Evolutionary conservation across 2,113 vertebrate genomes (phyloP).

Genomic region (Eclectus roratus): DNA sequence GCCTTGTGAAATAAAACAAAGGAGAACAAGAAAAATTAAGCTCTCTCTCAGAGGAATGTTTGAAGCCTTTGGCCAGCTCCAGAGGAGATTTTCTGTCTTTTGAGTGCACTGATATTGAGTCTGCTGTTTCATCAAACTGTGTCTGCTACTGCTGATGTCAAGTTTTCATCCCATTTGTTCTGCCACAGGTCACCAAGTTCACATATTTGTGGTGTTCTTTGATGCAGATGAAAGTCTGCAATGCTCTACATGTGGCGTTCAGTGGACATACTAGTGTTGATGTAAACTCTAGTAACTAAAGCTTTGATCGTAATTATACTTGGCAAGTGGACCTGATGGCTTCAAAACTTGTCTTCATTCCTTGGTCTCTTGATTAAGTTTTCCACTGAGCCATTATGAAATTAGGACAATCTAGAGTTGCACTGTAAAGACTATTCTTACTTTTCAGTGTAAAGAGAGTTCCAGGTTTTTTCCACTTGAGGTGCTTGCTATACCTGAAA

Average conservation of each 20-base stretch:
- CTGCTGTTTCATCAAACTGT: not conserved
- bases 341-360: not conserved
- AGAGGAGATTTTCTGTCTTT: not conserved
- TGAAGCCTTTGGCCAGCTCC: not conserved
- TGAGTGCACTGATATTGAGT: not conserved
- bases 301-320: not conserved
- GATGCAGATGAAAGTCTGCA: not conserved
- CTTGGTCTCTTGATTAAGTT: not conserved
- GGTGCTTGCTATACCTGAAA: not conserved
- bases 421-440: not conserved
- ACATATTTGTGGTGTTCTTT: not conserved
- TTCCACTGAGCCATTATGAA: not conserved
- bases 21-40: not conserved
- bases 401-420: not conserved
- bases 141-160: not conserved
- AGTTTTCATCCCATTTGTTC: not conserved
- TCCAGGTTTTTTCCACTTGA: not conserved
- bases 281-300: not conserved
- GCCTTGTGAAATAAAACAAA: not conserved
- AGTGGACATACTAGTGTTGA: not conserved
- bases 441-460: not conserved
- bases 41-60: not conserved
- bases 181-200: not conserved
- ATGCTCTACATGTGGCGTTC: not conserved
- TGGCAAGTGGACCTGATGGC: not conserved